These are phyloP conservation scores for Apus apus DNA, from an alignment of 2,113 vertebrate genomes.

Conservation along the genomic window DNA sequence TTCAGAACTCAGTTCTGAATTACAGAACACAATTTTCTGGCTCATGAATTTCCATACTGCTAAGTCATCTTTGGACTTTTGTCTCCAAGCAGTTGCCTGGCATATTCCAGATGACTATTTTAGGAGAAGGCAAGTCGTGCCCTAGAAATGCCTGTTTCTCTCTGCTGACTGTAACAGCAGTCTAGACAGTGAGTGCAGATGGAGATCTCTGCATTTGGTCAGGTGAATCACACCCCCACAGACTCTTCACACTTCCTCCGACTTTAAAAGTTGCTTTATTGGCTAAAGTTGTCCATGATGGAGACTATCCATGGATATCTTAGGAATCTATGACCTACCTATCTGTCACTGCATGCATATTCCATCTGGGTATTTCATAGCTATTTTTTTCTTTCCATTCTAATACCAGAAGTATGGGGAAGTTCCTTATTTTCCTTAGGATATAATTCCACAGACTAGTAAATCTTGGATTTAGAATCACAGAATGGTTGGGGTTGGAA, in stretches of 20 bases:
- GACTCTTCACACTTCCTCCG: slow-evolving; percentile 16
- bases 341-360: not conserved
- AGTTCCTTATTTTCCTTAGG: not conserved
- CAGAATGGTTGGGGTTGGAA: too few species aligned
- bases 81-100: slow-evolving; percentile 47
- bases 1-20: slow-evolving; percentile 13
- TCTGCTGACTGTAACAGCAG: slow-evolving; percentile 49
- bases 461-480: not conserved
- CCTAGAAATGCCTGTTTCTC: slow-evolving; percentile 60
- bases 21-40: slow-evolving; percentile 39
- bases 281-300: not conserved
- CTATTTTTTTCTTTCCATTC: not conserved
- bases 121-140: slow-evolving; percentile 57
- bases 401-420: not conserved
- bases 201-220: slow-evolving; percentile 57
- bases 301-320: not conserved
- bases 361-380: not conserved
- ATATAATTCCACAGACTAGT: not conserved
- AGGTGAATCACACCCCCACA: slow-evolving; percentile 58
- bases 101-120: slow-evolving; percentile 56
- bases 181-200: slow-evolving; percentile 61
- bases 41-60: slow-evolving; percentile 45
- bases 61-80: slow-evolving; percentile 55
- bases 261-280: slow-evolving; percentile 18
- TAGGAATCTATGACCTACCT: not conserved